phyloP scores from a whole-genome alignment of 1,140 invertebrate species.

The Thrips palmi region DNA sequence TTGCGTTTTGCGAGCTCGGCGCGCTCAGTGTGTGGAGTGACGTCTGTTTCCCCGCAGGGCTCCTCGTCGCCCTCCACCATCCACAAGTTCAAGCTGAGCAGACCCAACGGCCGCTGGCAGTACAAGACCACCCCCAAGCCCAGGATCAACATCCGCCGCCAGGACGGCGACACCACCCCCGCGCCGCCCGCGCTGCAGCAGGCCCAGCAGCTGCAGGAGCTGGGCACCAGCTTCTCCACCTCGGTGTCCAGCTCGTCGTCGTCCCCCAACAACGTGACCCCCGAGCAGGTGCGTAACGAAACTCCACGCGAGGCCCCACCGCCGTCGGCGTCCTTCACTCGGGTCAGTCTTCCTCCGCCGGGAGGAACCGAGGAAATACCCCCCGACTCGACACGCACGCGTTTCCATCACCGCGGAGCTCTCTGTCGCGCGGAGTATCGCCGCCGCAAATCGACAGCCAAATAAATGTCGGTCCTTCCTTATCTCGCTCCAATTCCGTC shows the following conservation, averaged over 20 bases:
- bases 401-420: too few relatives aligned
- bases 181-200: conserved; percentile 21
- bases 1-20: neutral
- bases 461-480: too few relatives aligned
- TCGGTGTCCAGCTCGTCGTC: conserved; percentile 15
- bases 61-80: conserved; percentile 30
- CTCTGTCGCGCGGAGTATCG: too few relatives aligned
- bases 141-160: conserved; percentile 57
- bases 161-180: conserved; percentile 29
- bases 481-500: too few relatives aligned
- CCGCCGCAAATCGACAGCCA: too few relatives aligned
- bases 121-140: conserved; percentile 76
- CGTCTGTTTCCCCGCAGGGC: conserved; percentile 7
- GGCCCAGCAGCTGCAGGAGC: conserved; percentile 13
- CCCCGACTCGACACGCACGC: too few relatives aligned
- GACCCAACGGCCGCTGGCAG: conserved; percentile 48
- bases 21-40: too few relatives aligned
- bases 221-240: too few relatives aligned
- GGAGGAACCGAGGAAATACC: too few relatives aligned
- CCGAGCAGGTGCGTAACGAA: conserved; percentile 25
- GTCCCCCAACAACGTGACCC: conserved; percentile 22
- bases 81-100: conserved; percentile 56
- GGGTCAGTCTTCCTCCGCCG: conserved; percentile 2
- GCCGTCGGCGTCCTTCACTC: conserved; percentile 11
- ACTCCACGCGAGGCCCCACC: conserved; percentile 10